A percentile compares a stretch with the other conserved stretches of the same genome.
phyloP scores from a whole-genome alignment of 1,140 invertebrate genomes.

The Diorhabda carinulata region DNA sequence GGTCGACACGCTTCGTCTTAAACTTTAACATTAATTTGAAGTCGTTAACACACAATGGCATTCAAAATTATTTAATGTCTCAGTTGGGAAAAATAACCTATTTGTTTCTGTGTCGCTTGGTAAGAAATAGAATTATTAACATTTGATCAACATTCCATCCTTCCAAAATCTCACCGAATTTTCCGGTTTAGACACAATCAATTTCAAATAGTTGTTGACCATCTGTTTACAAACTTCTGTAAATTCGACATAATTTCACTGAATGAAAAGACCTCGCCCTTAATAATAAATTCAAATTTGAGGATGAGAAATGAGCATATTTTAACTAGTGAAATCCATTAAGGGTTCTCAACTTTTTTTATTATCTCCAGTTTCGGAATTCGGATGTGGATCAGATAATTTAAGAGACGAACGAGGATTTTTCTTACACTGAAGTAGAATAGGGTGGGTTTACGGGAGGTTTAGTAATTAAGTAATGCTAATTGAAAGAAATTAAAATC shows the following conservation, averaged over 20 bases:
- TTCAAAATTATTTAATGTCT: no score
- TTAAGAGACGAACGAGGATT: constrained; percentile 3
- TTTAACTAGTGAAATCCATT: constrained; percentile 31
- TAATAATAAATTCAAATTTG: constrained; percentile 18
- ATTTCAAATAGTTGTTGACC: constrained; percentile 7
- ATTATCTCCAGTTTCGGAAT: constrained; percentile 24
- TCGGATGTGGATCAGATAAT: constrained; percentile 9
- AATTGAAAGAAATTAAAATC: neutral
- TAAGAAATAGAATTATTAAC: no score
- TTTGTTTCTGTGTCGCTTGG: no score
- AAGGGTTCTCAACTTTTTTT: constrained; percentile 26
- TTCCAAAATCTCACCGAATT: neutral
- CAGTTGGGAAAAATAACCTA: no score
- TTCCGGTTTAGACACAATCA: constrained; percentile 1
- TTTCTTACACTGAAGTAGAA: neutral
- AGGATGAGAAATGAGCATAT: constrained; percentile 32
- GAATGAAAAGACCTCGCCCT: neutral
- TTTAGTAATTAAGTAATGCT: neutral
- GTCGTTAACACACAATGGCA: no score
- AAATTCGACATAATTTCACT: constrained; percentile 7
- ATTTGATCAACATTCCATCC: neutral
- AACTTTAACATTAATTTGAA: no score
- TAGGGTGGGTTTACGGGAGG: neutral
- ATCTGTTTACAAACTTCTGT: constrained; percentile 16
- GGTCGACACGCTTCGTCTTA: no score